Conservation (phyloP, 2,797 vertebrate genomes). For the Bradypodion pumilum region DNA sequence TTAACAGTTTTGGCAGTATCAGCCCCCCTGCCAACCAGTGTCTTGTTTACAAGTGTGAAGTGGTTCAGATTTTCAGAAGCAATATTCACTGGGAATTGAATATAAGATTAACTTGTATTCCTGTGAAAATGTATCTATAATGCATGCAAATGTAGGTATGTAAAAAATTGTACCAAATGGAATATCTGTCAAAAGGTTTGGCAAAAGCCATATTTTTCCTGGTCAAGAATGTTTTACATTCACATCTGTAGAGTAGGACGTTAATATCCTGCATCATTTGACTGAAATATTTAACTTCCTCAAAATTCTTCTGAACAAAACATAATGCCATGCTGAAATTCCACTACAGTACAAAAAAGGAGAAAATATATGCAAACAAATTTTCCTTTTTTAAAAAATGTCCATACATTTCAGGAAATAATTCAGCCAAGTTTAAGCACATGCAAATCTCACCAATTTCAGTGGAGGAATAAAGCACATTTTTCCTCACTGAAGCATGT, state of each 20-base stretch:
- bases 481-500: background rate
- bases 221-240: slow-evolving; percentile 3
- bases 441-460: slow-evolving; percentile 8
- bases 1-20: background rate
- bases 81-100: slow-evolving; percentile 19
- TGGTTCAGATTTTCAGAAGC: background rate
- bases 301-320: slow-evolving; percentile 22
- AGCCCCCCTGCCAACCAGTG: background rate
- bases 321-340: slow-evolving; percentile 9
- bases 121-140: slow-evolving; percentile 34
- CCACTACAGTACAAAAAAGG: background rate
- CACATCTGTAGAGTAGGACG: slow-evolving; percentile 26
- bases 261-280: slow-evolving; percentile 1
- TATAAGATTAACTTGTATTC: slow-evolving; percentile 18
- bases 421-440: slow-evolving; percentile 12
- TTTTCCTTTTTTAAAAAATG: slow-evolving; percentile 1
- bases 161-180: slow-evolving; percentile 31
- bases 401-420: slow-evolving; percentile 9
- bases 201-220: slow-evolving; percentile 19
- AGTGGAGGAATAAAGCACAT: slow-evolving; percentile 16
- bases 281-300: slow-evolving; percentile 19
- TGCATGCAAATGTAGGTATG: background rate
- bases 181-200: slow-evolving; percentile 34
- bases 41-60: slow-evolving; percentile 1
- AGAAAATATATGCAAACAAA: slow-evolving; percentile 28